Evolutionary conservation across 2,113 vertebrate genomes (phyloP), one percentile per base, ranked within the genome.

Genomic region (Pitta sordida): DNA sequence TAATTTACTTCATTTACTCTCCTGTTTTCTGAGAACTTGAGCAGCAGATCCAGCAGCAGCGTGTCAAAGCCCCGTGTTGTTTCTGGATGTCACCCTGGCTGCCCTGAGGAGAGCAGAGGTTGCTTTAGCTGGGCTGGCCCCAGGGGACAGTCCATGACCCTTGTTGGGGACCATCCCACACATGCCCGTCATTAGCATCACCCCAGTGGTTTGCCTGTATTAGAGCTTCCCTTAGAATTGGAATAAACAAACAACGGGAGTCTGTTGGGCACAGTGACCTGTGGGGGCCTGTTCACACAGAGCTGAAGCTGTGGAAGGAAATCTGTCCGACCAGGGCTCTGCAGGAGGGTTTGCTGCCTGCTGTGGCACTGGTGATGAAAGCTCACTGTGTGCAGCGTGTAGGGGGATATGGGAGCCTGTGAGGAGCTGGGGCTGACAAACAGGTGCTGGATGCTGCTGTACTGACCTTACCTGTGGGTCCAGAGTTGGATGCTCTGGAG

Each of bases 271-370:
- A 18, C 44, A 5, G 55, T 9, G 52, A 49, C 22, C 41, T 0
- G 0, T 32, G 2, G 0, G 63, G 70, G 32, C 24, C 22, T 9
- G n/a, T 49, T 63, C 0, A 0, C 12, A 3, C 19, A 5, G 34
- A 58, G 51, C 68, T 8, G 16, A 29, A 69, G 55, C 51, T 14
- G 2, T 8, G 79, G 83, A 34, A 69, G 23, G 41, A 55, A 30
- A 34, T 18, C n/a, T 10, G 6, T 49, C 14, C 5, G 16, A 10
- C 0, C 2, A 49, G 65, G 7, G 56, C 34, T 34, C 41, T 41
- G 75, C n/a, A 2, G 52, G 56, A 48, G 71, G 53, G 7, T 18
- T 11, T 15, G 71, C 29, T 36, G 70, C 56, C 44, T 6, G 3
- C 69, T 11, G 64, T 4, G 23, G 53, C 19, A 44, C 30, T 1